Conservation (phyloP, 2,888 invertebrate genomes). For the Watsonalla binaria region DNA sequence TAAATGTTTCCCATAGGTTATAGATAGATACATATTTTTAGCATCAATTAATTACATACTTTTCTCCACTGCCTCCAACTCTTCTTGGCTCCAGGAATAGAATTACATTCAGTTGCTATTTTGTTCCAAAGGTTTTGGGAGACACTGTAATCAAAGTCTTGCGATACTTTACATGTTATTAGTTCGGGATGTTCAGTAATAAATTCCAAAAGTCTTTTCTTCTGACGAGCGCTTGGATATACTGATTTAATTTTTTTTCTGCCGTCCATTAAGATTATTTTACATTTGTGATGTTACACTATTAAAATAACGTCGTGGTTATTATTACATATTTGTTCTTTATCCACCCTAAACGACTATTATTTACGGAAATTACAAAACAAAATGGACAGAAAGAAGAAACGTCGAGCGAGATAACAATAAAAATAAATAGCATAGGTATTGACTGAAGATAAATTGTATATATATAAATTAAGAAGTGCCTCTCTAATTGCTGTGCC, state of each 20-base stretch:
- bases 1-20: not conserved
- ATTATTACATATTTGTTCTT: no score
- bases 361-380: no score
- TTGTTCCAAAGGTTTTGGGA: slow-evolving; percentile 57
- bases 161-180: slow-evolving; percentile 50
- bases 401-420: no score
- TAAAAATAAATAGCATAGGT: no score
- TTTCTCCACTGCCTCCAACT: slow-evolving; percentile 65
- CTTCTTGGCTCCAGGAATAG: slow-evolving; percentile 60
- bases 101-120: slow-evolving; percentile 60
- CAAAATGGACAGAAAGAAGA: no score
- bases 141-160: slow-evolving; percentile 52
- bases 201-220: slow-evolving; percentile 59
- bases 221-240: slow-evolving; percentile 55
- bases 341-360: no score
- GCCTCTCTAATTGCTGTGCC: no score
- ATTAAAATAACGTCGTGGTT: no score
- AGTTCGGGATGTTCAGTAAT: slow-evolving; percentile 59
- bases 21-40: no score
- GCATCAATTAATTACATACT: no score
- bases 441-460: no score
- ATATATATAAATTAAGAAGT: no score
- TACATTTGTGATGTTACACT: not conserved
- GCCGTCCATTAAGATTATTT: slow-evolving; percentile 39
- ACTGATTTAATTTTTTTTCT: slow-evolving; percentile 45